phyloP scores from a whole-genome alignment of 2,888 invertebrate genomes.

The Alitta virens region DNA sequence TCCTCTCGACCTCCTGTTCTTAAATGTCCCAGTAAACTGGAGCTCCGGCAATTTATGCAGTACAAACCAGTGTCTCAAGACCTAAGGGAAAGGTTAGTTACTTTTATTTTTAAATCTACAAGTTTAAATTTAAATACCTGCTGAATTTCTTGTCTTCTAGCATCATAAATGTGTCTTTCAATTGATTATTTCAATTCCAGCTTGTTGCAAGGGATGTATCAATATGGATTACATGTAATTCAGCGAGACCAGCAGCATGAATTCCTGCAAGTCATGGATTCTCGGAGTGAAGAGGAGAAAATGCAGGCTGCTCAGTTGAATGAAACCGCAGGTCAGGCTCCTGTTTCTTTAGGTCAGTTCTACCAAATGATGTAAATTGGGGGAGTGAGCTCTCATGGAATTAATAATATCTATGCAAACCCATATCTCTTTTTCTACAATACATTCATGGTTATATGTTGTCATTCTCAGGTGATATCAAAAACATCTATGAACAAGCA shows the following conservation, averaged over 20 bases:
- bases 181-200: constrained; percentile 28
- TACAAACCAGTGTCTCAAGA: constrained; percentile 46
- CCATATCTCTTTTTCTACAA: neutral
- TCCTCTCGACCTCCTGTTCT: constrained; percentile 35
- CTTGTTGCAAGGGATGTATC: constrained; percentile 38
- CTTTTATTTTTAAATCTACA: too few species aligned
- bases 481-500: constrained; percentile 46
- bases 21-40: constrained; percentile 49
- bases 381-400: too few species aligned
- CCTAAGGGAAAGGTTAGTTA: constrained; percentile 34
- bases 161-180: too few species aligned
- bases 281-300: constrained; percentile 48
- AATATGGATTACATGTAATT: constrained; percentile 47
- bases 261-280: constrained; percentile 42
- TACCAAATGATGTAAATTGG: too few species aligned
- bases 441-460: too few species aligned
- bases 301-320: constrained; percentile 19
- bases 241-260: constrained; percentile 33
- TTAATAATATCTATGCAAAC: neutral
- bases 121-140: too few species aligned
- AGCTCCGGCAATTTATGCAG: constrained; percentile 51
- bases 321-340: neutral
- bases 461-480: constrained; percentile 39
- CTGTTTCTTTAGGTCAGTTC: too few species aligned
- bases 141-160: too few species aligned